Evolutionary conservation across 2,113 vertebrate genomes (phyloP), one percentile per base, ranked within the genome.

Genomic region (Okapia johnstoni): DNA sequence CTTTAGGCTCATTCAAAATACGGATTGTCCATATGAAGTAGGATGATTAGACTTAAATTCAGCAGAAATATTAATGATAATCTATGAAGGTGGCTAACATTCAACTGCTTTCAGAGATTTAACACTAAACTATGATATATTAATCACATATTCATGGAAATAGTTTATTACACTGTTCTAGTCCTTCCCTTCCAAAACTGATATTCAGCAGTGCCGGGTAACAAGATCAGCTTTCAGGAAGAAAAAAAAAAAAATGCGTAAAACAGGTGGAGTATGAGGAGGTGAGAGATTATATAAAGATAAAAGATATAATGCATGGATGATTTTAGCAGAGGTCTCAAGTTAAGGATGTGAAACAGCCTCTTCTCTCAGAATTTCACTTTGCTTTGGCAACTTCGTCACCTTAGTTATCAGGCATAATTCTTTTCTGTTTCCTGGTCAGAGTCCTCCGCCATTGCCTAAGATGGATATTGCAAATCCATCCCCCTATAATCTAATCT

Each of bases 1-100:
- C 94, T 98, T 98, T 96, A 98, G 94, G n/a, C 84, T 98, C 57
- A 97, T 98, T 98, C 70, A 95, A 97, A 98, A 94, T 96, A 93
- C 0, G 0, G 91, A 97, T 98, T 97, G 86, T 80, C 70, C 93
- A 43, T 92, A 76, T 92, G 95, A 98, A 99, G 98, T 97, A 70
- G 11, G 46, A 94, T 97, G 95, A 98, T 88, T 97, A 88, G 96
- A 91, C 50, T 95, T 79, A 97, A 98, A 98, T 0, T 25, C 5
- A 13, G 77, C 50, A 96, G 88, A 98, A 98, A 97, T 97, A 95
- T 89, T 97, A 98, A 97, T 91, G 90, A 97, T 98, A 98, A 98
- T 95, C 77, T 91, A 94, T 55, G 73, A 25, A 55, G 92, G 98
- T 93, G 76, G 92, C 73, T 97, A 97, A 92, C 2, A 93, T 89